A percentile compares a stretch with the other conserved stretches of the same genome.
Conservation (phyloP, 2,888 invertebrate genomes). For the Litoditis marina region DNA sequence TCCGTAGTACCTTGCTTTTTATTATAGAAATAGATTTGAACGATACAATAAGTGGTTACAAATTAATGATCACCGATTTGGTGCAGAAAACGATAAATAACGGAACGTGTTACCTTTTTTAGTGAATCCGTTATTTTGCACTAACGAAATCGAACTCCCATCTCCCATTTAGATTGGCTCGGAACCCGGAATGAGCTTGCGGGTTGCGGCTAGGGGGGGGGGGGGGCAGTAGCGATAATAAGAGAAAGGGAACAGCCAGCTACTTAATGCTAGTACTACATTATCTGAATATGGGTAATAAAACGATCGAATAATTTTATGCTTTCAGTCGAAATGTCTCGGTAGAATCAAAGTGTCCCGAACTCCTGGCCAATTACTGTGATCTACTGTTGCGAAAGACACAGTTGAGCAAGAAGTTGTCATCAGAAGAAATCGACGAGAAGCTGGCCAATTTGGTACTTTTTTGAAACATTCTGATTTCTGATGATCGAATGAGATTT, state of each 20-base stretch:
- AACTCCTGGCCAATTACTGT: conserved; percentile 96
- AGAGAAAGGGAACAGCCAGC: too few relatives aligned
- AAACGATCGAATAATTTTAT: background rate
- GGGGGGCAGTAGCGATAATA: too few relatives aligned
- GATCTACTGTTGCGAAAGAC: conserved; percentile 96
- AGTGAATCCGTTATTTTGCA: too few relatives aligned
- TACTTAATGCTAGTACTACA: background rate
- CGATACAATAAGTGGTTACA: background rate
- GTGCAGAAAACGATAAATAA: too few relatives aligned
- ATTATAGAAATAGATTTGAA: too few relatives aligned
- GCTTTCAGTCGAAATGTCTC: conserved; percentile 30
- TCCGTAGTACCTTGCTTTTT: too few relatives aligned
- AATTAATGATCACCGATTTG: too few relatives aligned
- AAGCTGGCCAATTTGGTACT: conserved; percentile 81
- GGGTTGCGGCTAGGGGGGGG: too few relatives aligned
- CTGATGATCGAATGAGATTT: background rate
- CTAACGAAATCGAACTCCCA: too few relatives aligned
- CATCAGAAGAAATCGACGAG: conserved; percentile 91
- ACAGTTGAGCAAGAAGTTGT: conserved; percentile 88
- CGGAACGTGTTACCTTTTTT: too few relatives aligned
- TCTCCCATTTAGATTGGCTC: too few relatives aligned
- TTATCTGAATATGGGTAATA: background rate
- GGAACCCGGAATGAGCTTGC: too few relatives aligned
- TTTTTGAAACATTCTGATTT: background rate
- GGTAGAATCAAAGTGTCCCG: conserved; percentile 91